A percentile compares a stretch with the other conserved stretches of the same genome.
Conservation (phyloP, 92 coral and sea anemone species). For the Micromussa lordhowensis region DNA sequence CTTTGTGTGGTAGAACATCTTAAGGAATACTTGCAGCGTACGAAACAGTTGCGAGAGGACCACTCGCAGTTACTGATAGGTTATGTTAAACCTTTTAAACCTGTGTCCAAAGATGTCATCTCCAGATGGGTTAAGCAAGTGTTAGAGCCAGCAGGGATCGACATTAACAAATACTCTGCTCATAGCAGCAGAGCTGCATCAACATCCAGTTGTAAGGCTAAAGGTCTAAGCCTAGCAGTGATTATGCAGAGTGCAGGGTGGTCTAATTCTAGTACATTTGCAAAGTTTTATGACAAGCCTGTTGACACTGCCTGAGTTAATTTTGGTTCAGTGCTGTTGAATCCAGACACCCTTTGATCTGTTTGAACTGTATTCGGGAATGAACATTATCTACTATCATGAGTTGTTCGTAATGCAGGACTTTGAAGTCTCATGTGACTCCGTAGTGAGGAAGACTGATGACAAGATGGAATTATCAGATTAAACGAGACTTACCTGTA, state of each 20-base stretch:
- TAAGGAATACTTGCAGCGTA: slow-evolving; percentile 26
- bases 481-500: too few relatives aligned
- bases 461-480: too few relatives aligned
- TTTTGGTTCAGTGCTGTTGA: too few relatives aligned
- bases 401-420: too few relatives aligned
- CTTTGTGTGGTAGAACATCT: slow-evolving; percentile 48
- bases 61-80: slow-evolving; percentile 41
- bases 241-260: slow-evolving; percentile 56
- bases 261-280: too few relatives aligned
- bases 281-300: too few relatives aligned
- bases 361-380: too few relatives aligned
- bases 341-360: too few relatives aligned
- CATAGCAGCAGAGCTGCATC: slow-evolving; percentile 58
- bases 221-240: slow-evolving; percentile 21
- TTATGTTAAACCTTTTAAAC: slow-evolving; percentile 50
- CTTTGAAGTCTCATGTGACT: too few relatives aligned
- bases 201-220: slow-evolving; percentile 49
- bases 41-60: slow-evolving; percentile 24
- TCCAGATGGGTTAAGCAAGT: slow-evolving; percentile 51
- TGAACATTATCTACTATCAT: too few relatives aligned
- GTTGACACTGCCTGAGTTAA: too few relatives aligned
- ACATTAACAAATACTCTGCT: slow-evolving; percentile 41
- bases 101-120: slow-evolving; percentile 57
- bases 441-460: too few relatives aligned
- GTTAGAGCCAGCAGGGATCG: slow-evolving; percentile 51